These are phyloP conservation scores for Drosophila sturtevanti DNA, from an alignment of 1,140 invertebrate species.

Conservation along the genomic window DNA sequence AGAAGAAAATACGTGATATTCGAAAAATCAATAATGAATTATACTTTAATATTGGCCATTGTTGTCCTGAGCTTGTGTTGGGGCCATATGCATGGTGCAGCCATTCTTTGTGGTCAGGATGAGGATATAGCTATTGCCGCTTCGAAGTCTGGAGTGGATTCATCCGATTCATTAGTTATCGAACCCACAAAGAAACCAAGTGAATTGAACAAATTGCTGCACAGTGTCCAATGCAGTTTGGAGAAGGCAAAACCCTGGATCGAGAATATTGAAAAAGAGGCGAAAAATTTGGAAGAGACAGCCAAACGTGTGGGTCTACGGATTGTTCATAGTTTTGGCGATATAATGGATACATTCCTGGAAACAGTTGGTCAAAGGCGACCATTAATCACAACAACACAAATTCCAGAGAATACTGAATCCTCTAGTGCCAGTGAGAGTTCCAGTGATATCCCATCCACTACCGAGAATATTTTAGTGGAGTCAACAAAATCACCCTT, in stretches of 20 bases:
- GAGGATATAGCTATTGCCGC: not conserved
- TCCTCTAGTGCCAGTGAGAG: not conserved
- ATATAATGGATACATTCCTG: conserved; percentile 39
- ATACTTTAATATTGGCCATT: conserved; percentile 6
- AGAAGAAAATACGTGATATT: not conserved
- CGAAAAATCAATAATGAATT: conserved; percentile 37
- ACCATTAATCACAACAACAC: not conserved
- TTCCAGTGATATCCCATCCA: not conserved
- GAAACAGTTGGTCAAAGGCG: conserved; percentile 12
- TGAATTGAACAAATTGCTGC: conserved; percentile 70
- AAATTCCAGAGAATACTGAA: not conserved
- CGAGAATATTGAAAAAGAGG: conserved; percentile 70
- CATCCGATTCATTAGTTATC: conserved; percentile 3
- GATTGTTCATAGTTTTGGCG: conserved; percentile 41
- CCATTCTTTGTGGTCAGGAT: conserved; percentile 53
- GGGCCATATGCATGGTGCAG: conserved; percentile 39
- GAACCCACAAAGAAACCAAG: conserved; percentile 42
- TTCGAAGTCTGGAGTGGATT: conserved; percentile 17
- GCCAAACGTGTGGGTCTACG: conserved; percentile 51
- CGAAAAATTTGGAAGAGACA: conserved; percentile 63
- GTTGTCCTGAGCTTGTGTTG: conserved; percentile 26
- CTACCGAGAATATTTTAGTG: not conserved
- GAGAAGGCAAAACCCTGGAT: conserved; percentile 76
- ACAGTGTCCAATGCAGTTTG: conserved; percentile 66
- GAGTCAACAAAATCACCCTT: conserved; percentile 15